These are phyloP conservation scores for Tetramorium bicarinatum DNA, from an alignment of 2,888 invertebrate genomes.

Conservation along the genomic window DNA sequence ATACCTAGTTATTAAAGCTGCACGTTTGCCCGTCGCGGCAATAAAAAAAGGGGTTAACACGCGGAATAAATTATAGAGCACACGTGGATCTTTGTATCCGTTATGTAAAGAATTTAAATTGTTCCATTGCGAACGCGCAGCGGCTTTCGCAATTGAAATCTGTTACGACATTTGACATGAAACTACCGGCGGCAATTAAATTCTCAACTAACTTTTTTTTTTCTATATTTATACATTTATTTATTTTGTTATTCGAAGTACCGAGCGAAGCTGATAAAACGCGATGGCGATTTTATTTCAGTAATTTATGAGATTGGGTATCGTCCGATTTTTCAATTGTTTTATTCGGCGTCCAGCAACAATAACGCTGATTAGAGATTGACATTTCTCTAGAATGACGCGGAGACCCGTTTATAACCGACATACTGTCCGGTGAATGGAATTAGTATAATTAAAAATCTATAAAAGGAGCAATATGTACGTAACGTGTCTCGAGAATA, in stretches of 20 bases:
- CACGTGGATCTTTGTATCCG: constrained; percentile 65
- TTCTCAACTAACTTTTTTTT: constrained; percentile 12
- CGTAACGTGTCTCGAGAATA: constrained; percentile 22
- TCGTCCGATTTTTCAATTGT: neutral
- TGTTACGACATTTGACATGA: constrained; percentile 42
- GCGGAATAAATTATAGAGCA: constrained; percentile 72
- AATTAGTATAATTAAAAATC: constrained; percentile 39
- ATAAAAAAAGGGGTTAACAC: constrained; percentile 51
- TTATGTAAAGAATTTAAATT: constrained; percentile 74
- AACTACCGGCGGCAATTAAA: constrained; percentile 40
- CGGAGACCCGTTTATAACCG: neutral
- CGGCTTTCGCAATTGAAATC: constrained; percentile 65
- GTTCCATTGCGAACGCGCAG: constrained; percentile 67
- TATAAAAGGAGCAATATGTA: constrained; percentile 6
- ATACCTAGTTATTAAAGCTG: constrained; percentile 76
- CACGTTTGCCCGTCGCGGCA: constrained; percentile 59
- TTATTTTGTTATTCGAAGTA: neutral
- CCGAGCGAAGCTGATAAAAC: neutral
- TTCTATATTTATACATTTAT: neutral
- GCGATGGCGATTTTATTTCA: constrained; percentile 9
- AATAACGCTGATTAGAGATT: no score
- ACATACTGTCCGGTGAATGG: neutral
- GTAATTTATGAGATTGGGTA: constrained; percentile 22
- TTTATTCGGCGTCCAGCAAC: neutral
- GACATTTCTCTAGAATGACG: constrained; percentile 8